These are phyloP conservation scores for Gymnogyps californianus DNA, from an alignment of 2,113 vertebrate species.

Conservation along the genomic window DNA sequence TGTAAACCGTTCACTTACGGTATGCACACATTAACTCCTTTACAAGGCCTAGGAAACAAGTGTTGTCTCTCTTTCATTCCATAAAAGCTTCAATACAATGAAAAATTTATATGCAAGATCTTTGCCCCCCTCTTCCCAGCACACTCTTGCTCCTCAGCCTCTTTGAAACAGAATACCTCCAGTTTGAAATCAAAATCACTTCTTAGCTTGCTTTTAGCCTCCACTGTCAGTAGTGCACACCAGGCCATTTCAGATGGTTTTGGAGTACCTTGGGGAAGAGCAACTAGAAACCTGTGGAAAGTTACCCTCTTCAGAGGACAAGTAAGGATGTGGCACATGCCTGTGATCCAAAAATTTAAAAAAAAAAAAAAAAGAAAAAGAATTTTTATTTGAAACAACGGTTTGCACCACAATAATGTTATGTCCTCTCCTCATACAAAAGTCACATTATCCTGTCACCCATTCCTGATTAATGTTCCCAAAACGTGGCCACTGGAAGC, in stretches of 20 bases:
- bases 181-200: not conserved
- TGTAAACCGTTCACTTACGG: not conserved
- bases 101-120: not conserved
- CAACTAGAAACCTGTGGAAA: not conserved
- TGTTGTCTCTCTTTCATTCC: not conserved
- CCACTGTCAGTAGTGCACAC: not conserved
- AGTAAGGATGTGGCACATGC: not conserved
- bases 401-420: not conserved
- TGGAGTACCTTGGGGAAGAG: not conserved
- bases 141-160: not conserved
- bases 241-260: not conserved
- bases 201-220: not conserved
- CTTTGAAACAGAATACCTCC: not conserved
- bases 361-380: not conserved
- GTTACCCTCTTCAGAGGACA: not conserved
- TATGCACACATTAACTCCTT: not conserved
- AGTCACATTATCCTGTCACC: not conserved
- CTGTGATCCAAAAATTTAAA: not conserved
- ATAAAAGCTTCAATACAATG: not conserved
- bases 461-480: not conserved
- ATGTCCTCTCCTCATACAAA: not conserved
- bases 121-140: not conserved
- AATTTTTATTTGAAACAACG: not conserved
- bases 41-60: not conserved
- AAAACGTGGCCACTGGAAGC: not conserved